Evolutionary conservation across 1,140 invertebrate genomes (phyloP), one percentile per base, ranked within the genome.

Genomic region (Probaryconus sp.): DNA sequence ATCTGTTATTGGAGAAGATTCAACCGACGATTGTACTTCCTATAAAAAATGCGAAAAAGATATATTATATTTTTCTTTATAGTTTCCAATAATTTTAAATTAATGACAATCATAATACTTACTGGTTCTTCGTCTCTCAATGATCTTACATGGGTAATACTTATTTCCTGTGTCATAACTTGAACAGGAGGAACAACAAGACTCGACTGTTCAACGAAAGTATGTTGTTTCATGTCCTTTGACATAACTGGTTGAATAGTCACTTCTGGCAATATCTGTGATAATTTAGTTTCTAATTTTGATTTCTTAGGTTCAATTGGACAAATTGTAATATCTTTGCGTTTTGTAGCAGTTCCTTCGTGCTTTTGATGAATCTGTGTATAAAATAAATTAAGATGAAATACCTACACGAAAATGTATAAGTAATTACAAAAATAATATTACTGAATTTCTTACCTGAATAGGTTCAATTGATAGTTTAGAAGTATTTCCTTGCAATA

Each of bases 141-240:
- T 9, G 16, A 11, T 30, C 45, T 37, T 1, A 87, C 80, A 31
- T 86, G 84, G 2, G 85, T 87, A 71, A 87, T 87, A 77, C 84
- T 86, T 13, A 87, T 83, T 58, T 88, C 85, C 45, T 84, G 82
- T n/a, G 77, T 83, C 7, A 86, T 78, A 3, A 87, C 88, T 78
- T 83, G 88, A 85, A 82, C 85, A 63, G 71, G 79, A 64, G 83
- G 81, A 78, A 77, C 45, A 1, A 30, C 10, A 5, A 31, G 28
- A 82, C 30, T 24, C 5, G 33, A 3, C 7, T 70, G 31, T 82
- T 77, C 20, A 81, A 81, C 68, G 86, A 80, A 60, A 17, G 79
- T 70, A n/a, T n/a, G n/a, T 67, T 76, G 71, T 18, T 77, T 65
- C 2, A 71, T 45, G 31, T 85, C 81, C 11, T 77, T 81, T 3